These are phyloP conservation scores for Plebejus argus DNA, from an alignment of 2,888 invertebrate genomes.

Conservation along the genomic window DNA sequence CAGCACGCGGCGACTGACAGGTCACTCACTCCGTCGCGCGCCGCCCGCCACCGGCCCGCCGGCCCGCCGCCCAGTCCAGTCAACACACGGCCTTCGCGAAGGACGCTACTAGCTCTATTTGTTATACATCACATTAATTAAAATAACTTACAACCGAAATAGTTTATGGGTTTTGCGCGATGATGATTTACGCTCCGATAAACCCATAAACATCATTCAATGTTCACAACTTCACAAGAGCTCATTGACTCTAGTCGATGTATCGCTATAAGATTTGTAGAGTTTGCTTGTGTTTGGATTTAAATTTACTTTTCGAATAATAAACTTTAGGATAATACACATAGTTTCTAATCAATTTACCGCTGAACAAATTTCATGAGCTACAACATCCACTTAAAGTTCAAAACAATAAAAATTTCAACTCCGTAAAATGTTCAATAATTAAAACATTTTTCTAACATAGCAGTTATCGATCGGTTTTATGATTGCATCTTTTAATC, in stretches of 20 bases:
- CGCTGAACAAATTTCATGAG: not conserved
- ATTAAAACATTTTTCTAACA: constrained; percentile 14
- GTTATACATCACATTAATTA: not conserved
- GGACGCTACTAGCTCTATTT: constrained; percentile 50
- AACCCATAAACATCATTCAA: not conserved
- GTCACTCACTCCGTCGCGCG: constrained; percentile 67
- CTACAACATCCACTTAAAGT: not conserved
- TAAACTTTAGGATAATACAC: too few species aligned
- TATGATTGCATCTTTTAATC: constrained; percentile 27
- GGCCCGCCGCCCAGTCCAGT: constrained; percentile 60
- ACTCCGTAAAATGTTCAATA: not conserved
- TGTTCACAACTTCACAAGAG: not conserved
- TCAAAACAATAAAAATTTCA: not conserved
- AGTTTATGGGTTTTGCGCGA: not conserved
- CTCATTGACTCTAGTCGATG: not conserved
- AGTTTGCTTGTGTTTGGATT: not conserved
- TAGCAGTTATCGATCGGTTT: constrained; percentile 14
- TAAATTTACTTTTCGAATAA: not conserved
- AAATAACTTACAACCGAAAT: constrained; percentile 16
- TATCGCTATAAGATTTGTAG: not conserved
- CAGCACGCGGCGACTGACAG: constrained; percentile 51
- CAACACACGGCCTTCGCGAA: constrained; percentile 66
- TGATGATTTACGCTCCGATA: not conserved
- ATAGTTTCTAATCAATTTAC: too few species aligned
- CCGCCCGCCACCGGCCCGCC: constrained; percentile 58